Percentiles rank a stretch among this genome's conserved stretches.
phyloP scores from a whole-genome alignment of 2,888 invertebrate genomes.

The Drosophila imparisetae region DNA sequence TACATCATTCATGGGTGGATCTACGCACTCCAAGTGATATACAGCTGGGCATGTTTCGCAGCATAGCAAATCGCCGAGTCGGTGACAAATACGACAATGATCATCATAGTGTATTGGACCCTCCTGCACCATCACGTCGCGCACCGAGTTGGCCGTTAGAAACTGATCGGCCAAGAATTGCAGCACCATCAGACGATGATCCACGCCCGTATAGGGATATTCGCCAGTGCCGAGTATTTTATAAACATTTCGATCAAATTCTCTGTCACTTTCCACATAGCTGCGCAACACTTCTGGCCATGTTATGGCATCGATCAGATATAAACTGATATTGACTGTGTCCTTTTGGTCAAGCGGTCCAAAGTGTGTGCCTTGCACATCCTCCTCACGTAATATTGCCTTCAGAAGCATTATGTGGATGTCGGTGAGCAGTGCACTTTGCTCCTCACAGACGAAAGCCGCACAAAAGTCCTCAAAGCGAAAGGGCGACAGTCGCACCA shows the following conservation, averaged over 20 bases:
- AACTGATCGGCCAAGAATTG: conserved; percentile 98
- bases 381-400: conserved; percentile 95
- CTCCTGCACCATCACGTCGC: conserved; percentile 97
- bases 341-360: conserved; percentile 99
- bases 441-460: conserved; percentile 95
- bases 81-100: conserved; percentile 95
- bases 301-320: conserved; percentile 96
- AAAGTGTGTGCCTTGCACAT: conserved; percentile 97
- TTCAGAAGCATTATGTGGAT: conserved; percentile 97
- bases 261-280: conserved; percentile 95
- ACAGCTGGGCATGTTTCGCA: conserved; percentile 99
- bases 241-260: conserved; percentile 90
- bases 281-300: conserved; percentile 97
- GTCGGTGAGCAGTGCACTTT: conserved; percentile 95
- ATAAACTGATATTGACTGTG: conserved; percentile 96
- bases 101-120: conserved; percentile 97
- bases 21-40: conserved; percentile 98
- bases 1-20: conserved; percentile 96
- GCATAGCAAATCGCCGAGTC: conserved; percentile 96
- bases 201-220: conserved; percentile 94
- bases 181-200: conserved; percentile 91
- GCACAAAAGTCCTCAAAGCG: conserved; percentile 99
- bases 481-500: conserved; percentile 96
- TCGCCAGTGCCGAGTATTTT: conserved; percentile 90
- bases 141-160: conserved; percentile 95